These are phyloP conservation scores for Acanthosepion lycidas DNA, from an alignment of 2,888 invertebrate species.

Conservation along the genomic window DNA sequence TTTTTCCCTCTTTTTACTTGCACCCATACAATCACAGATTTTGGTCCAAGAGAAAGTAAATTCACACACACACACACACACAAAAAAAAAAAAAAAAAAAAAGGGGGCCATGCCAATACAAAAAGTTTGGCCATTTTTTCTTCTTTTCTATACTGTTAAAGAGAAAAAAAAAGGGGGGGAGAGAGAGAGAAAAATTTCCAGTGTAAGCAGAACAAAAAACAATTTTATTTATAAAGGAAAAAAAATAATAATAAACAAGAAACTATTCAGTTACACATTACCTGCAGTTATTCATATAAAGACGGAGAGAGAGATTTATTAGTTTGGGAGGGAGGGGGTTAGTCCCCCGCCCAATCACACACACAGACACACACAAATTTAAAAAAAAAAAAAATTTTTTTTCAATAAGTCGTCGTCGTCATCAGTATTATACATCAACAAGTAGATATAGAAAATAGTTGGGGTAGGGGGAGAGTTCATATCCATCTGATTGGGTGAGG, in stretches of 20 bases:
- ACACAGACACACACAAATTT: background rate
- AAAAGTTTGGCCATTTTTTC: background rate
- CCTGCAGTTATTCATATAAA: conserved; percentile 11
- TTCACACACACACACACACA: too few relatives aligned
- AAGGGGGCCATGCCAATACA: background rate
- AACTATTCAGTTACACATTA: conserved; percentile 33
- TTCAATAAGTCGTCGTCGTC: background rate
- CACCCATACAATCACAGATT: background rate
- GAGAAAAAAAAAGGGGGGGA: background rate
- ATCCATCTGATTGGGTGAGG: background rate
- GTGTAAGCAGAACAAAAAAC: conserved; percentile 33
- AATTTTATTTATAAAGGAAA: background rate
- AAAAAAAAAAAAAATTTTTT: too few relatives aligned
- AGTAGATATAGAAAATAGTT: background rate
- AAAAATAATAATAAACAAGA: background rate
- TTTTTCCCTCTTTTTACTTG: background rate
- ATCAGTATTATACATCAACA: conserved; percentile 33
- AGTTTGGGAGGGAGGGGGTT: background rate
- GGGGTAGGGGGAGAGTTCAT: background rate
- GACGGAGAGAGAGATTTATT: background rate
- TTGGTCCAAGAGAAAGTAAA: background rate
- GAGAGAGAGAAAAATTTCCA: background rate
- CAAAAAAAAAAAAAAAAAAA: too few relatives aligned
- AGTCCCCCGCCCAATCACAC: too few relatives aligned
- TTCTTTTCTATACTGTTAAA: too few relatives aligned